Evolutionary conservation across 1,140 invertebrate species (phyloP), one percentile per base, ranked within the genome.

Genomic region (Eumaeus atala): DNA sequence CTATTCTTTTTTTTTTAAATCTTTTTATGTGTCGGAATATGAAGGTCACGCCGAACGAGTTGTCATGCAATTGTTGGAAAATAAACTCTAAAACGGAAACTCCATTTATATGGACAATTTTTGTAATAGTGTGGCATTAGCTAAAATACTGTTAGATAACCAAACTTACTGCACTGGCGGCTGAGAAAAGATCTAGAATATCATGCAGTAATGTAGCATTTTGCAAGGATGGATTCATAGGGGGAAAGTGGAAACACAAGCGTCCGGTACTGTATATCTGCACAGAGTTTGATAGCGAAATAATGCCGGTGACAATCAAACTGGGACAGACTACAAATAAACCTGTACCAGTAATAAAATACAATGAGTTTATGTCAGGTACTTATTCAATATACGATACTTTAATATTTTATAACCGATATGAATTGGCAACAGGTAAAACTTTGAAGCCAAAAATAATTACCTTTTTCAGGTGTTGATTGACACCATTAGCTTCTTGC

Each of bases 1-100:
- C n/a, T n/a, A n/a, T n/a, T n/a, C n/a, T n/a, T n/a, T 74, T 77
- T 61, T 77, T 77, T 0, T 67, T 82, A 12, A 81, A 84, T 59
- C 38, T 84, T 38, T 77, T 77, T 55, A 73, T 82, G 54, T 88
- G 9, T 67, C 67, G 18, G 71, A 74, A 63, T 68, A 69, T 1
- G 64, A 28, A 28, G 66, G 62, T 3, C 72, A 79, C 44, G 44
- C 58, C 9, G 36, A 60, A 9, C 67, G 70, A 57, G 62, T 79
- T 36, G 74, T 75, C 10, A 36, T 69, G 40, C 16, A 72, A 35
- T 63, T 78, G 35, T 8, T 72, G 10, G 59, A 77, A 57, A 58
- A 65, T 28, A 52, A 70, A 34, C 55, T 83, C 4, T 17, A 68
- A 17, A 65, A 66, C 50, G 73, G 76, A 18, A 72, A 81, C 51